Evolutionary conservation across 1,140 invertebrate genomes (phyloP).

Genomic region (Eriocheir sinensis): DNA sequence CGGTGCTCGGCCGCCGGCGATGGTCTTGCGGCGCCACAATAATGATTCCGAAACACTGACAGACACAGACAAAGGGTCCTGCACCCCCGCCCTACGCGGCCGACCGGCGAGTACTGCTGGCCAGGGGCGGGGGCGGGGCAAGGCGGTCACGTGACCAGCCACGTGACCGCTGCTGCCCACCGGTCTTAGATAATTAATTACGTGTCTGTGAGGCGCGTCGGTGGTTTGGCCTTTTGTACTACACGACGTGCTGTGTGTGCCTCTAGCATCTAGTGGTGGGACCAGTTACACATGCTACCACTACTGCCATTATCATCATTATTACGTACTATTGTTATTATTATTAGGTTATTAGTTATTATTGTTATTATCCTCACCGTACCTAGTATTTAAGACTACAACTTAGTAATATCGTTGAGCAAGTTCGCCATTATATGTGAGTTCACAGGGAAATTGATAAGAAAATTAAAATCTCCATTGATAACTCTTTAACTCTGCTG

Average conservation of each 20-base stretch:
- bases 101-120: not conserved
- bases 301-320: not conserved
- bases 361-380: not conserved
- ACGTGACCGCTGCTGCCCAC: not conserved
- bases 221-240: slow-evolving; percentile 2
- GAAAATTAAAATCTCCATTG: too few species aligned
- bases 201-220: too few species aligned
- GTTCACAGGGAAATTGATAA: too few species aligned
- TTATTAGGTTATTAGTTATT: not conserved
- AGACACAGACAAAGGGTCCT: not conserved
- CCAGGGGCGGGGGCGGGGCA: not conserved
- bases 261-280: too few species aligned
- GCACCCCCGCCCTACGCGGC: not conserved
- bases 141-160: not conserved
- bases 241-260: not conserved
- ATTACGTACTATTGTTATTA: not conserved
- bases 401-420: not conserved
- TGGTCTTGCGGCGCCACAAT: not conserved
- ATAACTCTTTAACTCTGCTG: too few species aligned
- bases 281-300: too few species aligned
- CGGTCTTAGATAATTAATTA: not conserved
- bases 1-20: not conserved
- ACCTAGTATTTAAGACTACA: not conserved
- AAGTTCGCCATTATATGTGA: not conserved
- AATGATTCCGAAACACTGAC: not conserved